These are phyloP conservation scores for Collichthys lucidus DNA, from an alignment of 2,113 vertebrate genomes.

Conservation along the genomic window DNA sequence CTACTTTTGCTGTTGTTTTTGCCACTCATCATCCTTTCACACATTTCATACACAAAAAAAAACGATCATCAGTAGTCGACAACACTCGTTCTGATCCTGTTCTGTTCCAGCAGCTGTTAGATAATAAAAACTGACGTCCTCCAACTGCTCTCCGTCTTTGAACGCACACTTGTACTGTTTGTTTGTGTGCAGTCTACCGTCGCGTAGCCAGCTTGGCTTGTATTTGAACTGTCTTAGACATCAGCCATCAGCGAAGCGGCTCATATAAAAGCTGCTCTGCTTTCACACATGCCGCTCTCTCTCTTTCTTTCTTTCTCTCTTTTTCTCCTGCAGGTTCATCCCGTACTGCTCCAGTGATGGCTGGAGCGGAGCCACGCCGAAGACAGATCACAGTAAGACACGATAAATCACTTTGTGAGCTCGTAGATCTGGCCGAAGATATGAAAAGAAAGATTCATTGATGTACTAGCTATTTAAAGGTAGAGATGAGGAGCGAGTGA, in stretches of 20 bases:
- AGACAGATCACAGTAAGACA: constrained; percentile 90
- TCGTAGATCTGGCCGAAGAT: neutral
- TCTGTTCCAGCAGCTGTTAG: constrained; percentile 5
- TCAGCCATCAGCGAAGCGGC: neutral
- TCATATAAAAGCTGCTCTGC: neutral
- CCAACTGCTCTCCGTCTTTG: neutral
- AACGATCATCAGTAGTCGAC: neutral
- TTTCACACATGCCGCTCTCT: neutral
- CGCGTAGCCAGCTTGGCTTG: neutral
- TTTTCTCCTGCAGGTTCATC: constrained; percentile 86
- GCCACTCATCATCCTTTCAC: neutral
- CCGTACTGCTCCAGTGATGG: constrained; percentile 98
- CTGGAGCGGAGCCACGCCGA: constrained; percentile 92
- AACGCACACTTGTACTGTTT: neutral
- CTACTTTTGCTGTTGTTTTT: neutral
- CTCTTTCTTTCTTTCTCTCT: neutral
- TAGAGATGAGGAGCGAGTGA: neutral
- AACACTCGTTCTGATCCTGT: neutral
- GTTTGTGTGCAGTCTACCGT: neutral
- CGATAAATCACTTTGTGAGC: neutral
- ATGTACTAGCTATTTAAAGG: neutral
- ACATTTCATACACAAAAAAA: neutral
- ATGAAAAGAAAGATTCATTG: neutral
- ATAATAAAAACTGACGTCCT: neutral
- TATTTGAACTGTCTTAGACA: neutral